Base-by-base conservation (phyloP, 2,113 vertebrate genomes). In the Halichoerus grypus region DNA sequence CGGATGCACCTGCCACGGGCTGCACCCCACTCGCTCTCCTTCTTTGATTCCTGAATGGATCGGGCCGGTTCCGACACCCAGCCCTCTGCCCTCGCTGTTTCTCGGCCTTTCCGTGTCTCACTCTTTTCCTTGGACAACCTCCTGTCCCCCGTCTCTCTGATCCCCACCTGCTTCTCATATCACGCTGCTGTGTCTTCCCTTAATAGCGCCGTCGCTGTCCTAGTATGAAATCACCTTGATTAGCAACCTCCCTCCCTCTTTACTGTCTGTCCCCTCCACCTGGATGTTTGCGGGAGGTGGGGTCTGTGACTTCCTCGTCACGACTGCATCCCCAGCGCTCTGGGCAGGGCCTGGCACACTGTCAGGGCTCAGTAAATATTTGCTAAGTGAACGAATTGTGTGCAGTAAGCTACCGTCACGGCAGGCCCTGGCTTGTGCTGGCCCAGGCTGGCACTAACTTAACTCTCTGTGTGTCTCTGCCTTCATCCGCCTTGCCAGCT, bases 361-460 rank as follows among this genome's bases (percentile, higher is more conserved):
- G 1, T 1, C 14, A n/a, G 14, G 26, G 42, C 59, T 77, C 88
- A 16, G 87, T 1, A 7, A 49, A 39, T 7, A 7, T 42, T 61
- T 69, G 46, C 39, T 3, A 3, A 72, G 36, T 2, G 26, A 46
- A 2, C 69, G 76, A 16, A 26, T 0, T 3, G 4, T 0, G 0
- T 31, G 0, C 1, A 0, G 28, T 28, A 5, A 2, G 84, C 71
- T 7, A 8, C 31, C 4, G 8, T 28, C 46, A 1, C 36, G 0
- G 26, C 9, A 0, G 2, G n/a, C 55, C 74, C 81, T 5, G 7
- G 22, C 21, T 15, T 3, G 28, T 1, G 4, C 33, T 0, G 42
- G 59, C 55, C 87, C 26, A 2, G 4, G 1, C 7, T 1, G 5
- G 11, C 0, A 5, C 15, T 0, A 4, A 11, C 0, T 0, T 0